Evolutionary conservation across 2,797 vertebrate species (phyloP), one percentile per base, ranked within the genome.

Genomic region (Chelon auratus): DNA sequence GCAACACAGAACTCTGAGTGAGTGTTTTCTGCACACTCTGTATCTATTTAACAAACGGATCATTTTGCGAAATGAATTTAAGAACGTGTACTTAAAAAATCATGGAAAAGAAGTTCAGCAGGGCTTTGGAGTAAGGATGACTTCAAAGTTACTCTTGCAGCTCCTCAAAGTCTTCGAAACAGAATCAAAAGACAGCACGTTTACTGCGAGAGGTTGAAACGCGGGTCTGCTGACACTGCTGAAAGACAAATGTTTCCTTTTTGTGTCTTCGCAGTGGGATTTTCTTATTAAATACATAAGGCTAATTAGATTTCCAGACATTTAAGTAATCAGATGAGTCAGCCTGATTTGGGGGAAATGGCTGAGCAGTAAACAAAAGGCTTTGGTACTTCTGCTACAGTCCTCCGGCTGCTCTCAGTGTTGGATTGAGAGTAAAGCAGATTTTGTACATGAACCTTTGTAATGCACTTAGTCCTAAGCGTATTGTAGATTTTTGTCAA

Each of bases 241-340:
- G 22, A 63, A 30, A 56, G 37, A 13, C 43, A n/a, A 53, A 62
- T 11, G 26, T 42, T 2, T 30, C n/a, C 47, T 8, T 64, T 71
- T 63, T 77, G 9, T 59, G 51, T 79, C 26, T 51, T 51, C 18
- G 4, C 40, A 33, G 26, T 42, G 20, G 53, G 67, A 54, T 40
- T 78, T 84, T 70, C 15, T 45, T 33, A 6, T 48, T 54, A 36
- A 39, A 67, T 48, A 77, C 62, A 68, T 78, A 30, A 48, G 55
- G 48, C 20, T 73, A 77, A 82, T 87, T 78, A 59, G 72, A 81
- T 84, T 75, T 63, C 36, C 62, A 60, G 64, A 62, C 62, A 60
- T 76, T 45, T 15, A 52, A 68, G 71, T 76, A 84, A 78, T 87
- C 50, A 68, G 62, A 77, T 85, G 56, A 85, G 73, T 82, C 64